Evolutionary conservation across 2,888 invertebrate species (phyloP), one percentile per base, ranked within the genome.

Genomic region (Gymnocheta viridis): DNA sequence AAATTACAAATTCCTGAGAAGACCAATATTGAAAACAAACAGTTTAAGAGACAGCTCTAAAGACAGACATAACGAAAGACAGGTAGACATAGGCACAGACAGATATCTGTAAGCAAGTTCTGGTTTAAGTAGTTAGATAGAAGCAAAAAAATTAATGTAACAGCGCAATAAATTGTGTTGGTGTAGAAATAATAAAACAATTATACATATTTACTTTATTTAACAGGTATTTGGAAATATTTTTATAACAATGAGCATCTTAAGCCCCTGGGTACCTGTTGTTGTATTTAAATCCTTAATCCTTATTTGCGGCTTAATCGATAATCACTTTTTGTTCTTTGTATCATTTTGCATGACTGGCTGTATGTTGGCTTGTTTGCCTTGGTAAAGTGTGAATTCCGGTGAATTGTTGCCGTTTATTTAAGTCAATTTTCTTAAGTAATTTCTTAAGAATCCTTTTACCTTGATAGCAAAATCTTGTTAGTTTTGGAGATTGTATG

Each of bases 221-320:
- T 1, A 66, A 60, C 82, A 77, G 58, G 58, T 78, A 49, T 62
- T 51, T 2, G 10, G 12, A 66, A 22, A 56, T 58, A 38, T 29
- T 44, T 32, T 6, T 49, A 10, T 49, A 38, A 58, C 38, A 38
- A 38, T 12, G 17, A 12, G n/a, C 2, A 49, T 17, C n/a, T 22
- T 7, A 12, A 44, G 4, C 6, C 19, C 27, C 47, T 27, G 22
- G 22, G 14, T 88, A 89, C 88, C 89, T 89, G 88, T 54, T 51
- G 78, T 70, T 73, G 2, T 19, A 54, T 41, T 54, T 14, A 35
- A 72, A 76, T 32, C 35, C 64, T 66, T 62, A 76, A 79, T 73
- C 41, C 85, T 85, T 81, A 66, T 86, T 87, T 89, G 89, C 85
- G 88, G 90, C 86, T 89, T 87, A 87, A 89, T 89, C 87, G 89